phyloP scores from a whole-genome alignment of 2,797 vertebrate species.

The Aeoliscus strigatus region DNA sequence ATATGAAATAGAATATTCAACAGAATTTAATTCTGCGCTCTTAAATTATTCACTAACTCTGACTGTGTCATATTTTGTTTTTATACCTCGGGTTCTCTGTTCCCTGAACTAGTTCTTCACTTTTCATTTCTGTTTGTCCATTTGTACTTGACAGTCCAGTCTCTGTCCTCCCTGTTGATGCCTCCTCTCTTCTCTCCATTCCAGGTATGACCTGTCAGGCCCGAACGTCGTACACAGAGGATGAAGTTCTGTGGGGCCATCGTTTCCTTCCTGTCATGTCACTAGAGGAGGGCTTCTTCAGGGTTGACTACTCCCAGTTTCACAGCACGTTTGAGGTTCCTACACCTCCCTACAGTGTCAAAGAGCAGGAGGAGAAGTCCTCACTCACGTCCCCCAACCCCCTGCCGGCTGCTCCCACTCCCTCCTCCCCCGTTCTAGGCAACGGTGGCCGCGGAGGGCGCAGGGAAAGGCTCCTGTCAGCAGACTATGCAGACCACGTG shows the following conservation, averaged over 20 bases:
- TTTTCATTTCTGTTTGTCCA: conserved; percentile 19
- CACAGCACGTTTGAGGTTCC: conserved; percentile 86
- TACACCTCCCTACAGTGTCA: conserved; percentile 82
- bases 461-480: conserved; percentile 74
- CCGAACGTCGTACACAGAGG: conserved; percentile 87
- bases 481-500: conserved; percentile 64
- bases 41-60: conserved; percentile 55
- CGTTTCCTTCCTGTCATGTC: conserved; percentile 89
- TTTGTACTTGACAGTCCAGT: conserved; percentile 17
- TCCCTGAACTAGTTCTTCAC: conserved; percentile 13
- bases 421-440: conserved; percentile 49
- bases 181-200: conserved; percentile 12
- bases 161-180: neutral
- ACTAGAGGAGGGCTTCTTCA: conserved; percentile 86
- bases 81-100: conserved; percentile 15
- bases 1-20: conserved; percentile 42
- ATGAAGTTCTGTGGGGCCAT: conserved; percentile 87
- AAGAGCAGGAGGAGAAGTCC: conserved; percentile 83
- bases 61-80: conserved; percentile 15
- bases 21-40: conserved; percentile 49
- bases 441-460: conserved; percentile 53
- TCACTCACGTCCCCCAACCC: conserved; percentile 68
- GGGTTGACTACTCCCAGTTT: conserved; percentile 87
- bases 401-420: conserved; percentile 49
- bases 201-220: conserved; percentile 89